Conservation (phyloP, 2,113 vertebrate genomes). For the Phrynosoma platyrhinos region DNA sequence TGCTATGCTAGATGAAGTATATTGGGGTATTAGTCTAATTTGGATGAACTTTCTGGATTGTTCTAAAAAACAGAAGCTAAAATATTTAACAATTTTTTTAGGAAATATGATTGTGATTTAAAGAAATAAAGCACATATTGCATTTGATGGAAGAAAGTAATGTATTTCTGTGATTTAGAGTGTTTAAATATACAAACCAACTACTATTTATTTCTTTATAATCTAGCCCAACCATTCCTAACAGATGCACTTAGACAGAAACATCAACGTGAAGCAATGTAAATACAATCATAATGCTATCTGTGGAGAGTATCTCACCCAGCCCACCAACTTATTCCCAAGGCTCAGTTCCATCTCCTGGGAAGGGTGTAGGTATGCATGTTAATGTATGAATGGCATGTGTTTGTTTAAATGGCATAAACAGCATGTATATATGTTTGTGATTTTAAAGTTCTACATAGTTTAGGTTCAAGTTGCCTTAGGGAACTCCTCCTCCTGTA, state of each 20-base stretch:
- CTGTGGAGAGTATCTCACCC: neutral
- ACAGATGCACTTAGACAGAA: neutral
- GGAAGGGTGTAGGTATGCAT: neutral
- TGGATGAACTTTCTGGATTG: conserved; percentile 10
- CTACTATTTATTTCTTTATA: neutral
- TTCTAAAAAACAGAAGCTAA: conserved; percentile 26
- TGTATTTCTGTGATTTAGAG: neutral
- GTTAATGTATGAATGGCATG: neutral
- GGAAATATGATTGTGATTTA: neutral
- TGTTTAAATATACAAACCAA: neutral
- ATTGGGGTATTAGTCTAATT: neutral
- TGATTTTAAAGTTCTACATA: too few species aligned
- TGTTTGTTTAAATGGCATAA: neutral
- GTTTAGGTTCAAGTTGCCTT: too few species aligned
- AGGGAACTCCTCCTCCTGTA: too few species aligned
- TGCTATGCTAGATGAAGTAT: neutral
- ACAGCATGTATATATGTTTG: neutral
- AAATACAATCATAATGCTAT: neutral
- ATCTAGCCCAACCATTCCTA: neutral
- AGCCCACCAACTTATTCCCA: too few species aligned
- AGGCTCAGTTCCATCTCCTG: neutral
- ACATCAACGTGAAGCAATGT: neutral
- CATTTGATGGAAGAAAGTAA: conserved; percentile 11
- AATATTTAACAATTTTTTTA: conserved; percentile 20
- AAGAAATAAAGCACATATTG: neutral